Percentiles rank a stretch among this genome's conserved stretches.
phyloP scores from a whole-genome alignment of 2,113 vertebrate genomes.

The Trogon surrucura region DNA sequence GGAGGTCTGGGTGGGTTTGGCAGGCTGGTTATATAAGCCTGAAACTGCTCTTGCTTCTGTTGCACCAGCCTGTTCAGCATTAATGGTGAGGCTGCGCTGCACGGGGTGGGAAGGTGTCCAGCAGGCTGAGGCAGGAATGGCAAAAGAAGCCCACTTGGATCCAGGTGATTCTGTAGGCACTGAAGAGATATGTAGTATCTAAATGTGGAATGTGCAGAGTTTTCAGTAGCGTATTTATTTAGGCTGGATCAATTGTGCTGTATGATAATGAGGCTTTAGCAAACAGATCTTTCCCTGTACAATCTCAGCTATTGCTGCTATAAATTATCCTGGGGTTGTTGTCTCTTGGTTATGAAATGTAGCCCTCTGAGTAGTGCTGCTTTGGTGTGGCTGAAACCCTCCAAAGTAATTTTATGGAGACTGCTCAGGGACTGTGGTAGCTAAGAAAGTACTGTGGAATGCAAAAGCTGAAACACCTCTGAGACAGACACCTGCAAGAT shows the following conservation, averaged over 20 bases:
- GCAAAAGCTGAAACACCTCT: not conserved
- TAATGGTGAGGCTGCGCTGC: not conserved
- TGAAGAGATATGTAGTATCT: not conserved
- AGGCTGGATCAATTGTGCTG: not conserved
- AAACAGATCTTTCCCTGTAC: not conserved
- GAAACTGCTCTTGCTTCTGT: not conserved
- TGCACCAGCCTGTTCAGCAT: not conserved
- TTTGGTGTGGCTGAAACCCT: not conserved
- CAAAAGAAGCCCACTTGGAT: not conserved
- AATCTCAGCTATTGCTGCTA: not conserved
- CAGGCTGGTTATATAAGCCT: constrained; percentile 35
- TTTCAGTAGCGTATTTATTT: not conserved
- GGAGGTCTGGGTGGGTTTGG: constrained; percentile 31
- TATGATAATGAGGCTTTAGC: not conserved
- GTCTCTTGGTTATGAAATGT: not conserved
- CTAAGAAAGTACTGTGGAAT: not conserved
- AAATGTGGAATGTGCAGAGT: not conserved
- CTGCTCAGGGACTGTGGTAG: not conserved
- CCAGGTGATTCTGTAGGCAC: not conserved
- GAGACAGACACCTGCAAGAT: not conserved
- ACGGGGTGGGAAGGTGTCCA: not conserved
- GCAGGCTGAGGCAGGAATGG: not conserved
- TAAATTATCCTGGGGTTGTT: not conserved
- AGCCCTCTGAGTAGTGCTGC: not conserved
- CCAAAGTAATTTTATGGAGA: not conserved